Percentiles rank a stretch among this genome's conserved stretches.
These are phyloP conservation scores for Scaptomyza graminum DNA, from an alignment of 1,140 invertebrate species.

Conservation along the genomic window DNA sequence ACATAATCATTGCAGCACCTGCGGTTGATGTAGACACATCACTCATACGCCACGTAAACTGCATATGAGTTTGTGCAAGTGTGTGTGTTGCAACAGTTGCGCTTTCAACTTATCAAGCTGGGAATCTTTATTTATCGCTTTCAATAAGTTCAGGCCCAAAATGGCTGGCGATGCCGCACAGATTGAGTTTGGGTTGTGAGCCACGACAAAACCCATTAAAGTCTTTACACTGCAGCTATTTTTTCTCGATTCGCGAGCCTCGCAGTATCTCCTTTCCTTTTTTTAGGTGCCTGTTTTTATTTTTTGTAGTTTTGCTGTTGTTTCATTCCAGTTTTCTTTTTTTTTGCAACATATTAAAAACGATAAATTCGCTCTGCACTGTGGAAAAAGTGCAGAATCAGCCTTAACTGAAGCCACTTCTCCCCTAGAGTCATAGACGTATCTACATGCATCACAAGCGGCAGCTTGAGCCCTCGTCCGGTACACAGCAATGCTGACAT, in stretches of 20 bases:
- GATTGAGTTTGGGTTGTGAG: constrained; percentile 36
- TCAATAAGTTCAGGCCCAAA: constrained; percentile 76
- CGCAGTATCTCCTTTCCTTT: not conserved
- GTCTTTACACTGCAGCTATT: constrained; percentile 72
- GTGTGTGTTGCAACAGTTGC: constrained; percentile 22
- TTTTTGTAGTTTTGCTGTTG: constrained; percentile 37
- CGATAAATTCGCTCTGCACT: constrained; percentile 77
- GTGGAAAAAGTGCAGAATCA: constrained; percentile 45
- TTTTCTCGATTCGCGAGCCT: constrained; percentile 44
- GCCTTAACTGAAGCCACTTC: constrained; percentile 32
- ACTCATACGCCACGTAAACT: constrained; percentile 53
- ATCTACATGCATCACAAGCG: constrained; percentile 67
- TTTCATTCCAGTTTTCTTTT: constrained; percentile 22
- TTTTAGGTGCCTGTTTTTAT: constrained; percentile 27
- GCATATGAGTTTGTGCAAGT: not conserved
- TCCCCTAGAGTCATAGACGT: constrained; percentile 57
- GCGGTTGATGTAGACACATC: constrained; percentile 25
- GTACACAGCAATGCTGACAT: constrained; percentile 28
- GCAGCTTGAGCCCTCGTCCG: constrained; percentile 31
- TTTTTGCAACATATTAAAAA: constrained; percentile 82
- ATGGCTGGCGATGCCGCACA: constrained; percentile 24
- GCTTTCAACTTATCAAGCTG: constrained; percentile 37
- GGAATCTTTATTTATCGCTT: constrained; percentile 83
- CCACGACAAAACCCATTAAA: constrained; percentile 76
- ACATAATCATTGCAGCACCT: constrained; percentile 69